phyloP scores from a whole-genome alignment of 2,888 invertebrate genomes.

The Tetanocera ferruginea region DNA sequence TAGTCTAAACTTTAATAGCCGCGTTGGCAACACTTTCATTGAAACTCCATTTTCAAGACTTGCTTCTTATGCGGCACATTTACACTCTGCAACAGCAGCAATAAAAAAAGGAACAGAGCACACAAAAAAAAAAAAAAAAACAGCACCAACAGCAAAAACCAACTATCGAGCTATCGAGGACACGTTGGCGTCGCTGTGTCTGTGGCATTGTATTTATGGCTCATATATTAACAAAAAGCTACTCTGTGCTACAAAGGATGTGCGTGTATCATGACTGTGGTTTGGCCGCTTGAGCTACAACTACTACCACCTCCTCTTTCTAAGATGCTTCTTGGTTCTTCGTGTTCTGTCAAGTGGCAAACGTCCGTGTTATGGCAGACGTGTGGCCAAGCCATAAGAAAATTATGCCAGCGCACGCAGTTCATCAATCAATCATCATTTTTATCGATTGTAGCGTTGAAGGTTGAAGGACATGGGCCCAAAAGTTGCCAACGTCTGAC shows the following conservation, averaged over 20 bases:
- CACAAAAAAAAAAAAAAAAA: no score
- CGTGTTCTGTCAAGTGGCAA: neutral
- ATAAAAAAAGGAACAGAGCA: no score
- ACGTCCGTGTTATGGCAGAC: neutral
- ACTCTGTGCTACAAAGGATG: neutral
- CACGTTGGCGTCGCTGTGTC: constrained; percentile 11
- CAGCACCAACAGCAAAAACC: no score
- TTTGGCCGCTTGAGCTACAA: neutral
- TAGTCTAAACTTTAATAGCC: neutral
- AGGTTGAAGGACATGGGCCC: neutral
- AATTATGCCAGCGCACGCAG: constrained; percentile 28
- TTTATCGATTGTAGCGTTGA: constrained; percentile 16
- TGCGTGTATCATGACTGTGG: constrained; percentile 1
- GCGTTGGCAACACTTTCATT: constrained; percentile 21
- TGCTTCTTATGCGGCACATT: neutral
- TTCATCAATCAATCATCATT: constrained; percentile 32
- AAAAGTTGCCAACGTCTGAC: neutral
- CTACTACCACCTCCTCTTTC: no score
- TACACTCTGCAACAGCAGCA: neutral
- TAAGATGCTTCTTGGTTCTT: no score
- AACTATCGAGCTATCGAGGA: neutral
- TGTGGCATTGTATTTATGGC: constrained; percentile 19
- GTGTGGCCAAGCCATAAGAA: neutral
- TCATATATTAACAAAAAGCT: constrained; percentile 1
- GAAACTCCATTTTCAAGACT: neutral